phyloP scores from a whole-genome alignment of 1,140 invertebrate genomes.

The Calliopsis andreniformis region DNA sequence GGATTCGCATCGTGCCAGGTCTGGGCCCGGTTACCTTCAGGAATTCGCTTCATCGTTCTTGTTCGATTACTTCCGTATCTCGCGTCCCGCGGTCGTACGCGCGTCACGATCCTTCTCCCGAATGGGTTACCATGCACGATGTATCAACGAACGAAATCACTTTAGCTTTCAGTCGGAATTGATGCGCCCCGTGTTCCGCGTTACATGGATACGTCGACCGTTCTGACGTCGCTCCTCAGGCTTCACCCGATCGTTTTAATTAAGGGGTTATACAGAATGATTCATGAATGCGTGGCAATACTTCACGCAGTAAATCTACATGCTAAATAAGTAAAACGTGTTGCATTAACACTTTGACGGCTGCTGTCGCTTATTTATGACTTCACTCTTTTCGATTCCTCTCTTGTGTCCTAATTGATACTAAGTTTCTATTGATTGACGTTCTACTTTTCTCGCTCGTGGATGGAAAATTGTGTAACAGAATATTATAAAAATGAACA shows the following conservation, averaged over 20 bases:
- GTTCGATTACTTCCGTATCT: slow-evolving; percentile 55
- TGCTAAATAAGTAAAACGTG: too few species aligned
- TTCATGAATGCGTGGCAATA: too few species aligned
- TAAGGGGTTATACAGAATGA: too few species aligned
- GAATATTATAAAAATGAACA: too few species aligned
- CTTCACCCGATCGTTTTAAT: slow-evolving; percentile 15
- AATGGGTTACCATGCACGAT: slow-evolving; percentile 4
- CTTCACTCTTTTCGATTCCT: too few species aligned
- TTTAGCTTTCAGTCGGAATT: slow-evolving; percentile 22
- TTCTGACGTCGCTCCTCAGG: slow-evolving; percentile 1
- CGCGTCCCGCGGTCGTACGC: slow-evolving; percentile 3
- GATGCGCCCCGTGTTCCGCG: slow-evolving; percentile 7
- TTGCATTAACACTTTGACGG: too few species aligned
- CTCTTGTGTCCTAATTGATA: too few species aligned
- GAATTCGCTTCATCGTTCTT: slow-evolving; percentile 41
- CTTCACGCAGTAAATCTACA: too few species aligned
- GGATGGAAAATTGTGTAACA: too few species aligned
- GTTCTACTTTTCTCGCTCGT: too few species aligned
- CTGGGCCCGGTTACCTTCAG: slow-evolving; percentile 18
- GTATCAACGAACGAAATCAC: slow-evolving; percentile 24
- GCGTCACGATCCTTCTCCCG: slow-evolving; percentile 1
- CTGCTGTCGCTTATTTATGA: too few species aligned
- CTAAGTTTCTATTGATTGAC: too few species aligned
- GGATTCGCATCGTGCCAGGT: slow-evolving; percentile 23
- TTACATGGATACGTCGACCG: background rate